Evolutionary conservation across 2,888 invertebrate species (phyloP).

Genomic region (Troides aeacus): DNA sequence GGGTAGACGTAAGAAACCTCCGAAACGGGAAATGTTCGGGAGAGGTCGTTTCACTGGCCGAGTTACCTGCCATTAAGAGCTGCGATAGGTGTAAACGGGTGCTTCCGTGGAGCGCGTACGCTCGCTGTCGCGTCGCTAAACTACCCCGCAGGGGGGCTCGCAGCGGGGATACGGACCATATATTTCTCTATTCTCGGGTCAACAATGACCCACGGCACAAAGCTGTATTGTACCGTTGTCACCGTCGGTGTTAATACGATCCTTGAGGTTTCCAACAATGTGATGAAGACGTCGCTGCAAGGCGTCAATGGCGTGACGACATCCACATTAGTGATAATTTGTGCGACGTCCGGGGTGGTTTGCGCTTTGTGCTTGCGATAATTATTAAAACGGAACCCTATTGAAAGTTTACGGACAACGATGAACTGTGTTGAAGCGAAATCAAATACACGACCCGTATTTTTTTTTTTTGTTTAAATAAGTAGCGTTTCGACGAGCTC

Average conservation of each 20-base stretch:
- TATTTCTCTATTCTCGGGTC: constrained; percentile 73
- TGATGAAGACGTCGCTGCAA: constrained; percentile 66
- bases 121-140: constrained; percentile 57
- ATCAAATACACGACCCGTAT: constrained; percentile 53
- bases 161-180: constrained; percentile 67
- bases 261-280: constrained; percentile 79
- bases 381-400: constrained; percentile 57
- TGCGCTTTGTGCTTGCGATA: constrained; percentile 58
- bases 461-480: constrained; percentile 43
- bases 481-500: constrained; percentile 54
- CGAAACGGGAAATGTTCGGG: constrained; percentile 76
- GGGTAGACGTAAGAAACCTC: constrained; percentile 65
- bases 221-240: constrained; percentile 72
- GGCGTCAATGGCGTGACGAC: constrained; percentile 74
- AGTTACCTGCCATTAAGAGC: constrained; percentile 78
- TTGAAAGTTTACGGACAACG: constrained; percentile 50
- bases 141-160: constrained; percentile 65
- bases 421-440: constrained; percentile 51
- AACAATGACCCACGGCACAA: constrained; percentile 70
- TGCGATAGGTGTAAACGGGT: constrained; percentile 74
- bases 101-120: constrained; percentile 68
- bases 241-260: constrained; percentile 78
- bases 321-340: constrained; percentile 76
- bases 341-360: constrained; percentile 63
- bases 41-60: constrained; percentile 75